These are phyloP conservation scores for Vanessa tameamea DNA, from an alignment of 1,140 invertebrate genomes.

Conservation along the genomic window DNA sequence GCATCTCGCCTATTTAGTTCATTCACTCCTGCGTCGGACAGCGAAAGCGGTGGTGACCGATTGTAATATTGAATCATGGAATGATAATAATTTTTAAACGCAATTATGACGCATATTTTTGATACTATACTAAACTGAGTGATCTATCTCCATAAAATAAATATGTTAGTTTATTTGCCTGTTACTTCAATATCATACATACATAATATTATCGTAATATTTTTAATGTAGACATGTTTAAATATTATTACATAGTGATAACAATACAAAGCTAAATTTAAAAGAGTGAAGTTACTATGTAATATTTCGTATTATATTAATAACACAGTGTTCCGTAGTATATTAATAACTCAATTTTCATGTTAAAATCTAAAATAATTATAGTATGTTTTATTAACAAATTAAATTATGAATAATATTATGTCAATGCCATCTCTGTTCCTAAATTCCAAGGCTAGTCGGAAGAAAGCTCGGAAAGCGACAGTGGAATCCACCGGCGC, in stretches of 20 bases:
- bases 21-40: conserved; percentile 60
- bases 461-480: conserved; percentile 75
- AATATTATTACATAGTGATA: too few species aligned
- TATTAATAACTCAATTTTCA: too few species aligned
- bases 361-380: too few species aligned
- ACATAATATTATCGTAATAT: too few species aligned
- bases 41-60: conserved; percentile 41
- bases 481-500: conserved; percentile 67
- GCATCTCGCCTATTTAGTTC: conserved; percentile 71
- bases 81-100: conserved; percentile 5
- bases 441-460: conserved; percentile 67
- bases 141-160: too few species aligned
- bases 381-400: background rate
- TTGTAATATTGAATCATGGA: conserved; percentile 13
- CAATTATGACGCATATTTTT: conserved; percentile 24
- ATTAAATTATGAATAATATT: background rate
- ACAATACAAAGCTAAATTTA: too few species aligned
- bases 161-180: background rate
- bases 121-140: too few species aligned
- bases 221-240: too few species aligned
- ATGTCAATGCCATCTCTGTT: conserved; percentile 37
- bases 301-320: too few species aligned
- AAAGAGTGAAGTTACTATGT: too few species aligned
- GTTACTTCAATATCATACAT: too few species aligned
- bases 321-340: too few species aligned